Percentiles rank a stretch among this genome's conserved stretches.
Evolutionary conservation across 1,140 invertebrate species (phyloP).

Genomic region (Wiebesia pumilae): DNA sequence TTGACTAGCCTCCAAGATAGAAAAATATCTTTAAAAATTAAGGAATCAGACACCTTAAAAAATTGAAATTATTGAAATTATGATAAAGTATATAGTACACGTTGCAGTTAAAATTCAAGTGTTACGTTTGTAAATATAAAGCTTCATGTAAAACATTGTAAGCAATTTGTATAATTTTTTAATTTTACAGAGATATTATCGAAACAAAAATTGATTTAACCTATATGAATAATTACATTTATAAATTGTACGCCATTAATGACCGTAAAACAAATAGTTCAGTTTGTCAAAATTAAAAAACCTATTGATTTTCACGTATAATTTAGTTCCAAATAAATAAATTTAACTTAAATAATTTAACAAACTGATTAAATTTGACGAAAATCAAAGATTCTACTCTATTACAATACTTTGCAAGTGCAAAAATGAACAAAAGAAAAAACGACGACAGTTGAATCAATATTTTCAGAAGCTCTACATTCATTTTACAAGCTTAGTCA

Average conservation of each 20-base stretch:
- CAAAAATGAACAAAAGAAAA: too few species aligned
- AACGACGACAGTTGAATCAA: too few species aligned
- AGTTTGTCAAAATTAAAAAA: too few species aligned
- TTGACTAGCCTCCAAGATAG: background rate
- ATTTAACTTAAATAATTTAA: slow-evolving; percentile 1
- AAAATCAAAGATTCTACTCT: too few species aligned
- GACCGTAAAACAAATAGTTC: too few species aligned
- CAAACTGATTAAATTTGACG: background rate
- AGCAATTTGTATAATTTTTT: background rate
- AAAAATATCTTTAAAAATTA: background rate
- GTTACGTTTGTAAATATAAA: background rate
- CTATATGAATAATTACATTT: too few species aligned
- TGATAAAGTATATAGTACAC: background rate
- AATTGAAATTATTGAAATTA: background rate
- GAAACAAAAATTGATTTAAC: too few species aligned
- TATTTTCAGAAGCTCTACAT: background rate
- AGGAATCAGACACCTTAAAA: background rate
- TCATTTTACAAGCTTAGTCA: background rate
- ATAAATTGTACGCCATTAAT: too few species aligned
- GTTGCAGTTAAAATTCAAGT: background rate
- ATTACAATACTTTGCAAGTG: background rate
- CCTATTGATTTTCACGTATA: too few species aligned
- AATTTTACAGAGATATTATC: background rate
- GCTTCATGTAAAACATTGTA: background rate
- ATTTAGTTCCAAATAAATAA: background rate